phyloP scores from a whole-genome alignment of 2,797 vertebrate species.

The Cossypha polioptera region DNA sequence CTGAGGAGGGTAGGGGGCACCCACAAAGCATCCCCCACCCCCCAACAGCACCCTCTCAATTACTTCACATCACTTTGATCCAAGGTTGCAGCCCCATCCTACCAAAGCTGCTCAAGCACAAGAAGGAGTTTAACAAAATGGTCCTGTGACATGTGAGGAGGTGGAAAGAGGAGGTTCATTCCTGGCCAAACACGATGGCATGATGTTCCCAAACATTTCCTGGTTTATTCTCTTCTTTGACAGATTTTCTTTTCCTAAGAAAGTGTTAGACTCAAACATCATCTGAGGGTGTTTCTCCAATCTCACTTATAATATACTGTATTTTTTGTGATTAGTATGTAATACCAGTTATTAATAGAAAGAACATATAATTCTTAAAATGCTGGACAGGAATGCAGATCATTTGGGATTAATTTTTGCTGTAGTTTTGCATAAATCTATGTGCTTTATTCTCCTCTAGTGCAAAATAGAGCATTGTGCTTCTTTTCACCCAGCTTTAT shows the following conservation, averaged over 20 bases:
- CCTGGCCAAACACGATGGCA: too few relatives aligned
- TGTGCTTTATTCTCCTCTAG: not conserved
- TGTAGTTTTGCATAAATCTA: not conserved
- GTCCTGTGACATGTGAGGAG: fast-evolving
- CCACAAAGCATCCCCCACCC: fast-evolving
- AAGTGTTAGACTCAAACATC: not conserved
- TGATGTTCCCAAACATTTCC: not conserved
- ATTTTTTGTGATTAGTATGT: not conserved
- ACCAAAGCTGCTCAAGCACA: not conserved
- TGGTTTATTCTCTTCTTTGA: not conserved
- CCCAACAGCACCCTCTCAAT: fast-evolving
- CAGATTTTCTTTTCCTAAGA: not conserved
- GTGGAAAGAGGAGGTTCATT: not conserved
- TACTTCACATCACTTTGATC: not conserved
- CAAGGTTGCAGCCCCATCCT: not conserved
- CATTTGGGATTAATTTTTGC: not conserved
- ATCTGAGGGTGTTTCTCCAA: not conserved
- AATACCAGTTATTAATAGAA: not conserved
- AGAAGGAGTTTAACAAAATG: not conserved
- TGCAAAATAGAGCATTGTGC: not conserved
- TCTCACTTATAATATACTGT: not conserved
- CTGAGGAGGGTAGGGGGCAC: not conserved
- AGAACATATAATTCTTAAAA: not conserved
- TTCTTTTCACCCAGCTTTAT: not conserved
- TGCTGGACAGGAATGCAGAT: not conserved